Evolutionary conservation across 2,888 invertebrate genomes (phyloP).

Genomic region (Steinernema scapterisci): DNA sequence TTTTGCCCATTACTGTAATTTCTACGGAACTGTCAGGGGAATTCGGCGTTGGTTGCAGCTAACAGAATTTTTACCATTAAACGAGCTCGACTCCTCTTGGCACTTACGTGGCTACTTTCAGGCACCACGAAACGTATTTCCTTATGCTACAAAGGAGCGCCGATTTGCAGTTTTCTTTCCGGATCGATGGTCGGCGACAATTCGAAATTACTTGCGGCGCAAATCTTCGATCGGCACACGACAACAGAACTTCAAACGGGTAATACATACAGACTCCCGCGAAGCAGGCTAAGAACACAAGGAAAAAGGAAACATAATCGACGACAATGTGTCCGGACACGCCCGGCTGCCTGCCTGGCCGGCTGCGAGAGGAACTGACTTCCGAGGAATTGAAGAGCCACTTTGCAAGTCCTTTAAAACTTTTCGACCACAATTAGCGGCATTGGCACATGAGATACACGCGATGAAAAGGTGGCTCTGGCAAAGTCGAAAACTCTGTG

Average conservation of each 20-base stretch:
- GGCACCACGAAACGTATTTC: not conserved
- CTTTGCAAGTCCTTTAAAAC: not conserved
- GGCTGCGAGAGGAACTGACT: slow-evolving; percentile 3
- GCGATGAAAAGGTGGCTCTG: too few species aligned
- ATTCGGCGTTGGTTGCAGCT: not conserved
- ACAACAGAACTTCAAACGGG: not conserved
- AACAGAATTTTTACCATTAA: not conserved
- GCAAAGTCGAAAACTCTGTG: too few species aligned
- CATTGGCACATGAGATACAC: not conserved
- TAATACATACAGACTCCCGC: not conserved
- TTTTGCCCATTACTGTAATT: slow-evolving; percentile 6
- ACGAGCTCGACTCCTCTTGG: not conserved
- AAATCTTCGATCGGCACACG: not conserved
- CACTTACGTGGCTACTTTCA: not conserved
- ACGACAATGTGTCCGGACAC: not conserved
- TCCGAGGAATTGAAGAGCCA: not conserved
- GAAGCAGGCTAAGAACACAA: not conserved
- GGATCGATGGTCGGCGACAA: not conserved
- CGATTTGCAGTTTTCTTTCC: not conserved
- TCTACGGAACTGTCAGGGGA: not conserved
- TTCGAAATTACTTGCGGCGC: not conserved
- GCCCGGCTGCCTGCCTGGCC: not conserved
- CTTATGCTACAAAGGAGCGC: not conserved
- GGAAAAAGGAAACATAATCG: not conserved
- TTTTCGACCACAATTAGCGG: slow-evolving; percentile 13